Evolutionary conservation across 2,888 invertebrate genomes (phyloP).

Genomic region (Lepidochrysops patricia): DNA sequence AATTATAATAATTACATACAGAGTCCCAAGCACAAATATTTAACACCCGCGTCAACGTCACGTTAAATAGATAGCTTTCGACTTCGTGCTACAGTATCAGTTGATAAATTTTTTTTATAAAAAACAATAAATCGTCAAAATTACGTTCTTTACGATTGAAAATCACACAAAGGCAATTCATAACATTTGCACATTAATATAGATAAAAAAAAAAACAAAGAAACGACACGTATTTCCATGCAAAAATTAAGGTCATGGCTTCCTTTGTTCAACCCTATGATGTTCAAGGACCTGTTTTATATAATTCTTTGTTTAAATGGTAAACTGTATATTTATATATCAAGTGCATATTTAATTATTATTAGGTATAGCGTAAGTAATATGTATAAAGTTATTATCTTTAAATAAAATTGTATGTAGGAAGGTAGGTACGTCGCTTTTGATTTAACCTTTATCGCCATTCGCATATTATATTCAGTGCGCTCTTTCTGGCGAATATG

Average conservation of each 20-base stretch:
- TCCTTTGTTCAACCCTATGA: neutral
- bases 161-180: neutral
- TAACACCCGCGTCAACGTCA: neutral
- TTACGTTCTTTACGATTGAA: neutral
- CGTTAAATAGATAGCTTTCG: no score
- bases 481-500: no score
- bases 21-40: neutral
- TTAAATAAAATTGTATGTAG: neutral
- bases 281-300: neutral
- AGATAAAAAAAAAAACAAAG: neutral
- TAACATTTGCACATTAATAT: neutral
- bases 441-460: no score
- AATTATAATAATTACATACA: neutral
- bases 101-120: no score
- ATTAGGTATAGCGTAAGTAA: neutral
- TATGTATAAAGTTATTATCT: no score
- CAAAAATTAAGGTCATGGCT: neutral
- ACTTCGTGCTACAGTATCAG: no score
- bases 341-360: neutral
- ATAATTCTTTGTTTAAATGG: neutral
- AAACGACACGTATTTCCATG: neutral
- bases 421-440: no score
- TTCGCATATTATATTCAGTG: no score
- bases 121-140: no score
- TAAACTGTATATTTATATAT: neutral